Evolutionary conservation across 1,140 invertebrate genomes (phyloP).

Genomic region (Asbolus verrucosus): DNA sequence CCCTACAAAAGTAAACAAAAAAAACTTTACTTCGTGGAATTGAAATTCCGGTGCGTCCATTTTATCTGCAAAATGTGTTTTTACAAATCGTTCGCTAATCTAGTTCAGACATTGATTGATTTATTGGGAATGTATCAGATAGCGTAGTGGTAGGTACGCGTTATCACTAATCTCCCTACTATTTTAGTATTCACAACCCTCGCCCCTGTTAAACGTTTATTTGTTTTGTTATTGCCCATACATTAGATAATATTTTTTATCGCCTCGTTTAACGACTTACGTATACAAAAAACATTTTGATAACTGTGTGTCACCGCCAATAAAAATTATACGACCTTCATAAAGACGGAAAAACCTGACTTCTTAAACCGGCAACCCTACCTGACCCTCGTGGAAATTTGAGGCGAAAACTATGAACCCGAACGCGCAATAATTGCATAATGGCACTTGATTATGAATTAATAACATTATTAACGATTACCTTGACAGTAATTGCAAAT

Average conservation of each 20-base stretch:
- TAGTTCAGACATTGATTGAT: conserved; percentile 2
- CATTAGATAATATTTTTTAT: conserved; percentile 4
- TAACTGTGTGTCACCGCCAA: neutral
- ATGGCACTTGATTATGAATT: conserved; percentile 17
- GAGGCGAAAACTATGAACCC: too few species aligned
- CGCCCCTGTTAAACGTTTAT: neutral
- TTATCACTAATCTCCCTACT: neutral
- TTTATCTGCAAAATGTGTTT: neutral
- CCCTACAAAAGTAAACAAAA: too few species aligned
- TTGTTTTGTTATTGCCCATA: neutral
- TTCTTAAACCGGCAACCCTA: neutral
- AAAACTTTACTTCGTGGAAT: too few species aligned
- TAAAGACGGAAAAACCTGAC: neutral
- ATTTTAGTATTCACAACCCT: neutral
- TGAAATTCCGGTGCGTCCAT: neutral
- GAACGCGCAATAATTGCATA: conserved; percentile 21
- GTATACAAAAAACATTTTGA: neutral
- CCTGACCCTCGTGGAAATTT: too few species aligned
- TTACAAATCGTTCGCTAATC: neutral
- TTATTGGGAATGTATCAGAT: neutral
- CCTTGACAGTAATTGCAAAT: conserved; percentile 33
- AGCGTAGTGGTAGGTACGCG: neutral
- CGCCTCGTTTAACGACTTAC: neutral
- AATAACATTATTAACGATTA: conserved; percentile 16
- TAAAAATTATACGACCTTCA: neutral